Evolutionary conservation across 2,888 invertebrate species (phyloP).

Genomic region (Drosophila kokeensis): DNA sequence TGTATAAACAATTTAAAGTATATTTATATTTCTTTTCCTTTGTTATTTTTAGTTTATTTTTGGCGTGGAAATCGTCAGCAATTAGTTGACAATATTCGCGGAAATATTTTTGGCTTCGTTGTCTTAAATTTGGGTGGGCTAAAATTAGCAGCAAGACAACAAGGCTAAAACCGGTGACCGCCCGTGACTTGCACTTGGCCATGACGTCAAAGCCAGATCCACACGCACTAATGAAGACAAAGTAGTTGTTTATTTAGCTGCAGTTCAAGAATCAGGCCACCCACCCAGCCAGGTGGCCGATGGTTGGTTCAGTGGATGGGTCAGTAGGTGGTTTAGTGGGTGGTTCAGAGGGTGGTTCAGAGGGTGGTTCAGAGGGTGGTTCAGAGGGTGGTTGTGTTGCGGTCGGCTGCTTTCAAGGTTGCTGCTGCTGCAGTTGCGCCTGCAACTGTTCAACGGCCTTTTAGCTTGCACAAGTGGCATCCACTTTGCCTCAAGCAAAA

Average conservation of each 20-base stretch:
- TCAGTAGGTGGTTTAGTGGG: not conserved
- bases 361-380: too few relatives aligned
- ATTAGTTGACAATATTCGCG: constrained; percentile 43
- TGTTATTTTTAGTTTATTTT: constrained; percentile 47
- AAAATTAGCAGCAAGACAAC: constrained; percentile 56
- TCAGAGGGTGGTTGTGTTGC: not conserved
- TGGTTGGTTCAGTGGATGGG: not conserved
- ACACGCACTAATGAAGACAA: constrained; percentile 64
- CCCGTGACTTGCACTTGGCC: constrained; percentile 48
- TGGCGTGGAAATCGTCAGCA: constrained; percentile 33
- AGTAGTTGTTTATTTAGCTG: constrained; percentile 59
- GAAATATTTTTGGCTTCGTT: constrained; percentile 50
- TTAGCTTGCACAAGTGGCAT: constrained; percentile 32
- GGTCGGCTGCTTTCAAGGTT: constrained; percentile 44
- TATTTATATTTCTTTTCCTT: not conserved
- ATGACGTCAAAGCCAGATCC: constrained; percentile 63
- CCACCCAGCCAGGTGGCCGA: constrained; percentile 1
- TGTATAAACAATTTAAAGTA: not conserved
- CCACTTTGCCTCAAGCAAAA: constrained; percentile 44
- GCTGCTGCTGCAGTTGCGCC: constrained; percentile 27
- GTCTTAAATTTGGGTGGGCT: constrained; percentile 43
- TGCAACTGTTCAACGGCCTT: constrained; percentile 30
- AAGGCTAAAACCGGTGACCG: constrained; percentile 31
- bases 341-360: too few relatives aligned
- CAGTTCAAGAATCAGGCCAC: constrained; percentile 7